A percentile compares a stretch with the other conserved stretches of the same genome.
These are phyloP conservation scores for Myathropa florea DNA, from an alignment of 2,888 invertebrate genomes.

Conservation along the genomic window DNA sequence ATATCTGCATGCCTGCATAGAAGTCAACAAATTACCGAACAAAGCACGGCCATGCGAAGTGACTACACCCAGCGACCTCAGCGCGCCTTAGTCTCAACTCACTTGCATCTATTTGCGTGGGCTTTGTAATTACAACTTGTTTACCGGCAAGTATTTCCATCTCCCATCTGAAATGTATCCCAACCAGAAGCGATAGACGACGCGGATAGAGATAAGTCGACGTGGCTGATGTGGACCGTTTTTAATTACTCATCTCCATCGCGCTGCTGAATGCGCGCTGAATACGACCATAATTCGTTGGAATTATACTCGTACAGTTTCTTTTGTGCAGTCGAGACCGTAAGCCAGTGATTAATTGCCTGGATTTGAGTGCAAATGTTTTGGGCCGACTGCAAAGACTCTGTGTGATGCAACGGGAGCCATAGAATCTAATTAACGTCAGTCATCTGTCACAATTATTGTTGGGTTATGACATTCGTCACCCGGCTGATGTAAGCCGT, in stretches of 20 bases:
- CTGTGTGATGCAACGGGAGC: neutral
- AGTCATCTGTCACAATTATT: neutral
- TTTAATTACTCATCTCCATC: constrained; percentile 13
- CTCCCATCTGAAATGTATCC: neutral
- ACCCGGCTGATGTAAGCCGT: neutral
- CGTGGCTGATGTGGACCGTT: constrained; percentile 26
- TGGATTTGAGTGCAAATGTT: neutral
- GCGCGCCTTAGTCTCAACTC: neutral
- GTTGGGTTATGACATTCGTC: neutral
- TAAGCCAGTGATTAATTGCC: constrained; percentile 9
- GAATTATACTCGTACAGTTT: neutral
- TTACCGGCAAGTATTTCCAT: constrained; percentile 4
- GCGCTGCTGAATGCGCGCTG: neutral
- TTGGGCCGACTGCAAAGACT: neutral
- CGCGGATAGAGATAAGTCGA: neutral
- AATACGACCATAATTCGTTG: neutral
- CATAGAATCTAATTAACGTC: constrained; percentile 8
- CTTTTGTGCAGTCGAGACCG: neutral
- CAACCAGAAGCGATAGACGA: neutral
- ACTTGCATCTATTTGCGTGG: constrained; percentile 10
- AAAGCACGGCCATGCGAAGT: neutral
- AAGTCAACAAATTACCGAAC: neutral
- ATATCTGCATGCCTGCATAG: neutral
- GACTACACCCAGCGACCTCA: neutral
- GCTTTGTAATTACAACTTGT: constrained; percentile 18